Percentiles rank a stretch among this genome's conserved stretches.
These are phyloP conservation scores for Stegophylla sp. DNA, from an alignment of 2,888 invertebrate genomes.

Conservation along the genomic window DNA sequence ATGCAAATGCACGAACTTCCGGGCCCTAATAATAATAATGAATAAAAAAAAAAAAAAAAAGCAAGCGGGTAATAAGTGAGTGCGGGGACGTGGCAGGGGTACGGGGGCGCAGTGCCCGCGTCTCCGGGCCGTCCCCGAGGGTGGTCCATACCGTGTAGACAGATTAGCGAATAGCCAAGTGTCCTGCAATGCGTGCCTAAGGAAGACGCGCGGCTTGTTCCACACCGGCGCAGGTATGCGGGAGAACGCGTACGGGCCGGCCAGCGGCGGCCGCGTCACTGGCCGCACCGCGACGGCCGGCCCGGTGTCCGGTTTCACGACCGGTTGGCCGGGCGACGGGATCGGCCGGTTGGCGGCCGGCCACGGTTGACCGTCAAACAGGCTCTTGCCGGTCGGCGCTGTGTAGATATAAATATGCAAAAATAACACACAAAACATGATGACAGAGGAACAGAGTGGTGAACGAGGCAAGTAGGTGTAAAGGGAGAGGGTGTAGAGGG, in stretches of 20 bases:
- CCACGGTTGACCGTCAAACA: constrained; percentile 7
- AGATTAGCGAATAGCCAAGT: constrained; percentile 88
- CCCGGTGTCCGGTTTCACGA: constrained; percentile 67
- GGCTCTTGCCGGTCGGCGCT: constrained; percentile 41
- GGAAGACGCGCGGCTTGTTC: constrained; percentile 80
- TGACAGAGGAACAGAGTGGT: not conserved
- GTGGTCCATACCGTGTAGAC: constrained; percentile 73
- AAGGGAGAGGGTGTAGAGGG: no score
- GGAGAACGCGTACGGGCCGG: constrained; percentile 90
- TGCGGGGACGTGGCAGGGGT: no score
- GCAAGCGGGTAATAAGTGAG: not conserved
- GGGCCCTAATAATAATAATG: no score
- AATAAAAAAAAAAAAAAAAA: not conserved
- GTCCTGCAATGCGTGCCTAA: constrained; percentile 74
- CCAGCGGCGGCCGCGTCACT: constrained; percentile 75
- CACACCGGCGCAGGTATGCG: constrained; percentile 80
- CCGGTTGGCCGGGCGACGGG: constrained; percentile 62
- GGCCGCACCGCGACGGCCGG: constrained; percentile 67
- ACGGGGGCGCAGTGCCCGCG: no score
- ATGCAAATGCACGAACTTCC: no score
- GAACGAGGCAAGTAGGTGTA: no score
- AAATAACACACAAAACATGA: not conserved
- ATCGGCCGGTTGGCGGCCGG: constrained; percentile 62
- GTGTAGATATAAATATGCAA: not conserved
- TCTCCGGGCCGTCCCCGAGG: not conserved